Evolutionary conservation across 2,888 invertebrate species (phyloP).

Genomic region (Tetragnatha montana): DNA sequence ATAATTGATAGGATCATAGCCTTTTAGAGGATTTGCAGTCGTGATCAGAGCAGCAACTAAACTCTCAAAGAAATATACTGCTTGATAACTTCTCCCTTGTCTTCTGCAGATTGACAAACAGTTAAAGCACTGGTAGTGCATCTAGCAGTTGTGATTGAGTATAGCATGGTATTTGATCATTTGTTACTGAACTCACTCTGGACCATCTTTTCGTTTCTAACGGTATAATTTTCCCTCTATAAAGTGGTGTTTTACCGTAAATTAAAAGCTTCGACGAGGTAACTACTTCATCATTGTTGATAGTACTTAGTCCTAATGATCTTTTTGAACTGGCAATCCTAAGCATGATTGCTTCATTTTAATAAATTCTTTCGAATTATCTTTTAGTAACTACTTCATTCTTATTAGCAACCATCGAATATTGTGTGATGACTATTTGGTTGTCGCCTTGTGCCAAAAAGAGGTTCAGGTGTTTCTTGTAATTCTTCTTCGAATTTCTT

Average conservation of each 20-base stretch:
- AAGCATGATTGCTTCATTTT: neutral
- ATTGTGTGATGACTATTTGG: conserved; percentile 5
- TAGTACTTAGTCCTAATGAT: neutral
- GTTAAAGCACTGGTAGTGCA: neutral
- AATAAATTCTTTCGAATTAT: neutral
- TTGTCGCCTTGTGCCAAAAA: conserved; percentile 5
- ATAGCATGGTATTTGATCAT: conserved; percentile 15
- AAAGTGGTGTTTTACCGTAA: conserved; percentile 9
- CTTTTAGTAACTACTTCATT: neutral
- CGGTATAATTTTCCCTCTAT: neutral
- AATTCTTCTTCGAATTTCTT: too few species aligned
- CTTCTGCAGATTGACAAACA: conserved; percentile 16
- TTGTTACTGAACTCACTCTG: neutral
- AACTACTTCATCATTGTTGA: conserved; percentile 13
- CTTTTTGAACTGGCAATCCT: neutral
- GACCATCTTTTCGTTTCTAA: conserved; percentile 24
- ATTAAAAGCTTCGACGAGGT: conserved; percentile 12
- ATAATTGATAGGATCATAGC: neutral
- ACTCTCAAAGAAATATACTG: conserved; percentile 11
- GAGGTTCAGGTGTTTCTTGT: too few species aligned
- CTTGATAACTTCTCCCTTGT: neutral
- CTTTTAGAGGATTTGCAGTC: neutral
- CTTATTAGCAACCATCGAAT: neutral
- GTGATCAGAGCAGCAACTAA: neutral
- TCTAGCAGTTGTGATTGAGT: conserved; percentile 5